Evolutionary conservation across 2,797 vertebrate species (phyloP).

Genomic region (Uromys caudimaculatus): DNA sequence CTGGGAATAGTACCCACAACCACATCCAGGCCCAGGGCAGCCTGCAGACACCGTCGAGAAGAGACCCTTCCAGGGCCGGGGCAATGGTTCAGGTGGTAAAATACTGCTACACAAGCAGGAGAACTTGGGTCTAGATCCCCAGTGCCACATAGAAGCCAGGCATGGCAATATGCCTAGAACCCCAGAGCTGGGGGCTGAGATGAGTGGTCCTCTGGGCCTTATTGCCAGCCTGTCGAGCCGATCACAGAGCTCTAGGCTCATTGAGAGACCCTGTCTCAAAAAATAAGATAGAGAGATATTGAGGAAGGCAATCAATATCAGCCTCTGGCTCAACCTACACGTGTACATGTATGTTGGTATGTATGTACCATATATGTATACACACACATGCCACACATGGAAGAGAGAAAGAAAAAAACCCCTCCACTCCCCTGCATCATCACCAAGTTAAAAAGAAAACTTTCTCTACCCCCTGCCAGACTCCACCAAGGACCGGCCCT

Average conservation of each 20-base stretch:
- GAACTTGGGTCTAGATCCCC: not conserved
- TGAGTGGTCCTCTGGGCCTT: not conserved
- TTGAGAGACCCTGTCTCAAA: not conserved
- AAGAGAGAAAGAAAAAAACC: not conserved
- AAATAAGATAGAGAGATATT: not conserved
- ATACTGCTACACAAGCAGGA: not conserved
- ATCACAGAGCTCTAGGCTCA: not conserved
- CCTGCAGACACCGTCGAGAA: not conserved
- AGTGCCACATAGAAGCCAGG: not conserved
- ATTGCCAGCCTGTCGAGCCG: not conserved
- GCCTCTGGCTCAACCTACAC: not conserved
- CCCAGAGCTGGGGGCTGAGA: not conserved
- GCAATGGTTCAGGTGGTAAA: not conserved
- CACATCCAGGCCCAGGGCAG: accelerated
- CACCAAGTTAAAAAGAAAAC: not conserved
- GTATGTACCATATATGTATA: not conserved
- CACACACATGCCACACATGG: not conserved
- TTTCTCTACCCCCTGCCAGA: not conserved
- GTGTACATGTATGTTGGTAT: not conserved
- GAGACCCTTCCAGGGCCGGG: not conserved
- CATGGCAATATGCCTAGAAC: not conserved
- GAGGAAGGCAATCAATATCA: not conserved
- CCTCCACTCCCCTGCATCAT: not conserved
- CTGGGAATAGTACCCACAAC: not conserved
- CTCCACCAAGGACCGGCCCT: not conserved